Evolutionary conservation across 2,797 vertebrate genomes (phyloP).

Genomic region (Australoheros facetus): DNA sequence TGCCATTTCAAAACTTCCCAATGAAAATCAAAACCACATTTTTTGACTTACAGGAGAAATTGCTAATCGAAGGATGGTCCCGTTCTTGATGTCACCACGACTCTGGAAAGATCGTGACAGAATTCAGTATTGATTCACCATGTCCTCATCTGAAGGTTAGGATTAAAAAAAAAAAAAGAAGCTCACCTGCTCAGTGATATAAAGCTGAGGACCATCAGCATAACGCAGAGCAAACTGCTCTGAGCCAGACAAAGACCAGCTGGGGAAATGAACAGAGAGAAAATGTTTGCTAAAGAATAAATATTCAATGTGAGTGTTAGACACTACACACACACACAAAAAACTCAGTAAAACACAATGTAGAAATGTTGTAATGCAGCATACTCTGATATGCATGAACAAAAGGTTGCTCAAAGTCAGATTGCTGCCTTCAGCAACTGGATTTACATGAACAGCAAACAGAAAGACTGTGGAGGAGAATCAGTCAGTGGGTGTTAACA

Average conservation of each 20-base stretch:
- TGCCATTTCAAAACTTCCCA: not conserved
- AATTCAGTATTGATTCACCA: not conserved
- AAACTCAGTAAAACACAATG: not conserved
- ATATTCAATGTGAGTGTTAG: not conserved
- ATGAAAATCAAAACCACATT: not conserved
- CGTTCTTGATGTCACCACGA: conserved; percentile 96
- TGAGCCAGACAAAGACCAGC: conserved; percentile 94
- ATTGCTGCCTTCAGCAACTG: conserved; percentile 42
- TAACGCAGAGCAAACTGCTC: conserved; percentile 97
- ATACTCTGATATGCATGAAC: conserved; percentile 25
- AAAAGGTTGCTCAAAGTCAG: conserved; percentile 48
- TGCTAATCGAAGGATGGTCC: conserved; percentile 95
- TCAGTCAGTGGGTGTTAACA: conserved; percentile 55
- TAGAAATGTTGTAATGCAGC: conserved; percentile 21
- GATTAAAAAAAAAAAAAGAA: not conserved
- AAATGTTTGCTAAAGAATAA: not conserved
- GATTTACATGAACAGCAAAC: conserved; percentile 42
- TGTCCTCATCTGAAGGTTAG: not conserved
- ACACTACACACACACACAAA: not conserved
- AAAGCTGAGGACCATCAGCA: conserved; percentile 95
- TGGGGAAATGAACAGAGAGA: conserved; percentile 59
- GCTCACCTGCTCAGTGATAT: conserved; percentile 96
- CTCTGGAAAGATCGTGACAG: conserved; percentile 79
- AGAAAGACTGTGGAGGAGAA: conserved; percentile 48
- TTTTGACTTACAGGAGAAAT: conserved; percentile 89